Conservation (phyloP, 1,140 invertebrate genomes). For the Bactericera cockerelli region DNA sequence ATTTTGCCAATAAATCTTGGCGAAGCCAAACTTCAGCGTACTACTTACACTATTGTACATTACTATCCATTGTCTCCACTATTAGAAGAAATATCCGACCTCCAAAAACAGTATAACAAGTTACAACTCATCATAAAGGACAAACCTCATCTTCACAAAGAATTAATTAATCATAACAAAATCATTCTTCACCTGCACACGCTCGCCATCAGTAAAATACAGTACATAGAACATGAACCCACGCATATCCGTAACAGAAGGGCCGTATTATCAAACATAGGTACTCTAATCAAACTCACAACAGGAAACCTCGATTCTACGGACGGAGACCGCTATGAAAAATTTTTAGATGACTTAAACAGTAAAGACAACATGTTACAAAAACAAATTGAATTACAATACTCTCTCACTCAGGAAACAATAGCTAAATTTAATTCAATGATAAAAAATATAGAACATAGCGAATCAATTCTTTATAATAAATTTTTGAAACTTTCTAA, state of each 20-base stretch:
- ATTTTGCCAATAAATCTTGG: not conserved
- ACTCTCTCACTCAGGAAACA: not conserved
- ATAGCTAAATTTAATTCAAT: not conserved
- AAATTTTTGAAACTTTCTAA: not conserved
- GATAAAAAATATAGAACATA: not conserved
- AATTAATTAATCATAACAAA: too few relatives aligned
- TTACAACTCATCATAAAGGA: not conserved
- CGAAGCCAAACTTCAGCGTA: not conserved
- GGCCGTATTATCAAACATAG: not conserved
- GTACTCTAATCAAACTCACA: not conserved
- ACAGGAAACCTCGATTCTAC: conserved; percentile 6
- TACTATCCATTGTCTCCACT: not conserved
- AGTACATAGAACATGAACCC: not conserved
- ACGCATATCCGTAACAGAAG: not conserved
- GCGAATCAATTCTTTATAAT: not conserved
- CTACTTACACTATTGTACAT: not conserved
- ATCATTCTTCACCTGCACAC: not conserved
- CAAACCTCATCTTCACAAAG: too few relatives aligned
- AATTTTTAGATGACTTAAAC: not conserved
- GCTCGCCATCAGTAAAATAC: not conserved
- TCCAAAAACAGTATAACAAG: not conserved
- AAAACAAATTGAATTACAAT: conserved; percentile 1
- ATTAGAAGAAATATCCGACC: not conserved
- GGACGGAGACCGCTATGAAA: not conserved
- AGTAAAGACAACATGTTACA: not conserved